Evolutionary conservation across 2,888 invertebrate genomes (phyloP), one percentile per base, ranked within the genome.

Genomic region (Phoenoteleia sp.): DNA sequence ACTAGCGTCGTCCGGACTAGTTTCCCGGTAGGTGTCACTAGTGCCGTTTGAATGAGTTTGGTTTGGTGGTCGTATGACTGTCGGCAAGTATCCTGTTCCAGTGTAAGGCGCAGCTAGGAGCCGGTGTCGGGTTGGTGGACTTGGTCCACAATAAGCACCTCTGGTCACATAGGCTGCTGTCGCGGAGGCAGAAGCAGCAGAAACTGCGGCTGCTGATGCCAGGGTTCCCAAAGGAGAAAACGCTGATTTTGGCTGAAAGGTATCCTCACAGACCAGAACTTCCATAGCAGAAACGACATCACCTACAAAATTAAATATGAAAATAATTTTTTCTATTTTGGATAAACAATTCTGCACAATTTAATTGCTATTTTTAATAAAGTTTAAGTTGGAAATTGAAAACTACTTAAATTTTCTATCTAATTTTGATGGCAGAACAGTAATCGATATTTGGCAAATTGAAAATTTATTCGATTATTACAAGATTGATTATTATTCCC

Each of bases 201-300:
- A 91, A 7, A 90, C 91, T 7, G 89, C 87, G 4, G 91, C 90
- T 9, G 92, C 92, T 6, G 93, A 92, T 15, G 92, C 92, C 75
- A 93, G 60, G 6, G 92, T 91, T 94, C 96, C 96, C 85, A 97
- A 92, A 0, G 97, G 97, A 0, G 97, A 97, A 92, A 97, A 98
- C 6, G 97, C 97, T 0, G 97, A 97, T 75, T 96, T 95, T 0
- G 96, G 95, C 84, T 95, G 95, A 69, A 95, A 95, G 80, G 90
- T 93, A 81, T 95, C 95, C 0, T 96, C 96, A 85, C 96, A 96
- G 13, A 98, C 95, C 95, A 99, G 96, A 92, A 97, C 96, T 92
- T 99, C 99, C 96, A 99, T 99, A 0, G 99, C 98, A 88, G 98
- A 97, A 0, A 99, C 96, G 0, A 98, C 97, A 92, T 99, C 98